phyloP scores from a whole-genome alignment of 2,888 invertebrate genomes.

The Escarpia spicata region DNA sequence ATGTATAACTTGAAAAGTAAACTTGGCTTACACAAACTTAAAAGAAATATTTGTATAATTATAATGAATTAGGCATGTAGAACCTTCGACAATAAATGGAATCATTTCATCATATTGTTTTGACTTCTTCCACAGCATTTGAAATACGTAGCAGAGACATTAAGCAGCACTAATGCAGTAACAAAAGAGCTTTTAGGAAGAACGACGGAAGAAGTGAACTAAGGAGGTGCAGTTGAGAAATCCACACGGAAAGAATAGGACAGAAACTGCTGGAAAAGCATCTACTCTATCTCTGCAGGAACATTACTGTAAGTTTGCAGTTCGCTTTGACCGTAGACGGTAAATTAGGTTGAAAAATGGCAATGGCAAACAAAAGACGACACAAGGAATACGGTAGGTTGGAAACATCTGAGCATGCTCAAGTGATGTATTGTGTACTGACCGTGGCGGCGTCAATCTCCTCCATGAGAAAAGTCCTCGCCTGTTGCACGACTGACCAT shows the following conservation, averaged over 20 bases:
- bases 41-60: too few relatives aligned
- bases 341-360: background rate
- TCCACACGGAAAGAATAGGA: background rate
- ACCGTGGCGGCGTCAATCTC: conserved; percentile 30
- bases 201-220: background rate
- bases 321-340: background rate
- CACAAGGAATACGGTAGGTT: background rate
- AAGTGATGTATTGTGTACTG: background rate
- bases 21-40: too few relatives aligned
- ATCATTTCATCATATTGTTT: background rate
- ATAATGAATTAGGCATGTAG: too few relatives aligned
- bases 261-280: background rate
- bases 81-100: too few relatives aligned
- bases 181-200: background rate
- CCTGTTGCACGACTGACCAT: background rate
- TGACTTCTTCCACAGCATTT: background rate
- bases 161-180: background rate
- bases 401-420: background rate
- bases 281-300: background rate
- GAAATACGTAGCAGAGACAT: background rate
- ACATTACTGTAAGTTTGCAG: background rate
- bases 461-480: background rate
- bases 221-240: background rate
- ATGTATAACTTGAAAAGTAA: too few relatives aligned
- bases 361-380: background rate